These are phyloP conservation scores for Pionites leucogaster DNA, from an alignment of 2,113 vertebrate genomes.

Conservation along the genomic window DNA sequence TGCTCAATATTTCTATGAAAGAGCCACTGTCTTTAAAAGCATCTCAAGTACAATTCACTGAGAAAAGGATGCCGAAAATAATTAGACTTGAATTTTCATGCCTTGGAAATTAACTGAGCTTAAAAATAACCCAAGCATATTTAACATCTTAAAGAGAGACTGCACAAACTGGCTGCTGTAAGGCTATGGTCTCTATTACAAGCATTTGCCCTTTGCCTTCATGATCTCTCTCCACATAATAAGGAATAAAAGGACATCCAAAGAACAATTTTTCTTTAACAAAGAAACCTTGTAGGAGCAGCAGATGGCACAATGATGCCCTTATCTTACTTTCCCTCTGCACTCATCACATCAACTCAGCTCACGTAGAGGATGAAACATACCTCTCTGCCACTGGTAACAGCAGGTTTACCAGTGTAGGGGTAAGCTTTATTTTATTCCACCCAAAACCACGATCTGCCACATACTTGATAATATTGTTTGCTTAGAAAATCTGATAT, in stretches of 20 bases:
- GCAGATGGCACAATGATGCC: background rate
- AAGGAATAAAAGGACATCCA: background rate
- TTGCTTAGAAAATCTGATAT: background rate
- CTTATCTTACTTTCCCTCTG: background rate
- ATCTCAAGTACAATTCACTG: background rate
- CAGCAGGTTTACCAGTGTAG: accelerated
- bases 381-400: background rate
- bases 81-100: background rate
- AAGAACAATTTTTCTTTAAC: background rate
- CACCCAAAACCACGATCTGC: background rate
- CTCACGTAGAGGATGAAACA: background rate
- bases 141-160: background rate
- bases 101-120: background rate
- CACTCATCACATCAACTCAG: background rate
- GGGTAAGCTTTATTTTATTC: background rate
- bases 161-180: background rate
- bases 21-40: background rate
- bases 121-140: background rate
- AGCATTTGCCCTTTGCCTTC: background rate
- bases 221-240: background rate
- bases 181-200: background rate
- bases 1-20: background rate
- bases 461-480: background rate
- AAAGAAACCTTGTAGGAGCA: background rate
- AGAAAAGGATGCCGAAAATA: background rate